These are phyloP conservation scores for Strix aluco DNA, from an alignment of 2,113 vertebrate genomes.

Conservation along the genomic window DNA sequence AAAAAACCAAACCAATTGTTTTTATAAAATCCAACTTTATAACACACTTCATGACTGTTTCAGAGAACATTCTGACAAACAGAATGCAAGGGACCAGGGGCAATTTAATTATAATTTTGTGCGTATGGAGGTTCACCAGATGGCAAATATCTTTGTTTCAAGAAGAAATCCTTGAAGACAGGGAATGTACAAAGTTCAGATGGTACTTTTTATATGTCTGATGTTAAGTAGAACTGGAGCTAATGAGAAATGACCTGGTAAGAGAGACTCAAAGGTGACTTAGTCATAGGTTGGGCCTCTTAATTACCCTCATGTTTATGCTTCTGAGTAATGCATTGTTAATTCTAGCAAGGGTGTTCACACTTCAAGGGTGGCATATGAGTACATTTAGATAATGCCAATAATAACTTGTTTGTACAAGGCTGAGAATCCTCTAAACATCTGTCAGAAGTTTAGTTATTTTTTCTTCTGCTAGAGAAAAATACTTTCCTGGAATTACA, in stretches of 20 bases:
- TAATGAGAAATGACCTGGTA: neutral
- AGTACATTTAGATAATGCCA: neutral
- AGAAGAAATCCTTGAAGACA: conserved; percentile 20
- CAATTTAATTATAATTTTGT: conserved; percentile 63
- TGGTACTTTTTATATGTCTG: neutral
- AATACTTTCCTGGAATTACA: neutral
- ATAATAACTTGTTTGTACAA: conserved; percentile 11
- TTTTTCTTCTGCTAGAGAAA: neutral
- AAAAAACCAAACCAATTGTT: neutral
- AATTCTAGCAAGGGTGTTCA: neutral
- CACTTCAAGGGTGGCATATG: neutral
- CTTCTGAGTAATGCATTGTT: neutral
- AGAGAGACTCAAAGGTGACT: neutral
- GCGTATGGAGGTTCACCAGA: conserved; percentile 30
- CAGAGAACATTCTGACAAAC: conserved; percentile 54
- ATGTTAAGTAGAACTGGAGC: neutral
- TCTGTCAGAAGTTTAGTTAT: conserved; percentile 26
- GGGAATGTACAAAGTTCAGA: neutral
- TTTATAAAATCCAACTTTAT: conserved; percentile 34
- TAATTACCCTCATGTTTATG: neutral
- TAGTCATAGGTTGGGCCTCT: neutral
- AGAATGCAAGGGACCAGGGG: conserved; percentile 50
- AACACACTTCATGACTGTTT: neutral
- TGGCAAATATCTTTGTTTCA: conserved; percentile 49
- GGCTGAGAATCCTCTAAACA: conserved; percentile 22